A percentile compares a stretch with the other conserved stretches of the same genome.
phyloP scores from a whole-genome alignment of 2,113 vertebrate genomes.

The Regulus satrapa region DNA sequence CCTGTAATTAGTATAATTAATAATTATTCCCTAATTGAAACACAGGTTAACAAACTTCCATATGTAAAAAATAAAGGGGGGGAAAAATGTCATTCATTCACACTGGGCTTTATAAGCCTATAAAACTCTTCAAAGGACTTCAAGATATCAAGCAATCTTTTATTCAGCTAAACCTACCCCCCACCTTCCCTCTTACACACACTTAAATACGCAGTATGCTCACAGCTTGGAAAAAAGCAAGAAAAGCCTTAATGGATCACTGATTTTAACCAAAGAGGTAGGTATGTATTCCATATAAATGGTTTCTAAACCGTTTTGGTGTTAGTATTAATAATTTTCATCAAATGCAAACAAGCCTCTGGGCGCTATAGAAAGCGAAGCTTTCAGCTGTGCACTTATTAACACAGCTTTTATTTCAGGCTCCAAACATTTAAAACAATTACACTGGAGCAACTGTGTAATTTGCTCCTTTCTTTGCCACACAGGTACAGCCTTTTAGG shows the following conservation, averaged over 20 bases:
- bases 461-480: slow-evolving; percentile 34
- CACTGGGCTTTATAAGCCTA: slow-evolving; percentile 78
- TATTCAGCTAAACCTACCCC: slow-evolving; percentile 83
- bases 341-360: slow-evolving; percentile 71
- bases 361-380: slow-evolving; percentile 25
- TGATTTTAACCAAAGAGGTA: slow-evolving; percentile 77
- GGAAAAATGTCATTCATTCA: slow-evolving; percentile 75
- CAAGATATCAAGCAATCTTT: slow-evolving; percentile 83
- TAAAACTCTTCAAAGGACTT: slow-evolving; percentile 84
- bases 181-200: slow-evolving; percentile 76
- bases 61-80: slow-evolving; percentile 67
- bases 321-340: slow-evolving; percentile 77
- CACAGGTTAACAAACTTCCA: slow-evolving; percentile 78
- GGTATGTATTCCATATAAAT: slow-evolving; percentile 71
- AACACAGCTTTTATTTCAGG: slow-evolving; percentile 74
- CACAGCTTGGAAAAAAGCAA: slow-evolving; percentile 76
- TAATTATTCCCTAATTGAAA: slow-evolving; percentile 78
- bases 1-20: slow-evolving; percentile 77
- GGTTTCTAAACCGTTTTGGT: slow-evolving; percentile 74
- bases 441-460: slow-evolving; percentile 48
- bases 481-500: slow-evolving; percentile 34
- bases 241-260: slow-evolving; percentile 79
- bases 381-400: slow-evolving; percentile 65
- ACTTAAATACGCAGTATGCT: slow-evolving; percentile 82
- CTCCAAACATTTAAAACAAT: slow-evolving; percentile 72